Conservation (phyloP, 2,797 vertebrate genomes). For the Enteromius anoplus region DNA sequence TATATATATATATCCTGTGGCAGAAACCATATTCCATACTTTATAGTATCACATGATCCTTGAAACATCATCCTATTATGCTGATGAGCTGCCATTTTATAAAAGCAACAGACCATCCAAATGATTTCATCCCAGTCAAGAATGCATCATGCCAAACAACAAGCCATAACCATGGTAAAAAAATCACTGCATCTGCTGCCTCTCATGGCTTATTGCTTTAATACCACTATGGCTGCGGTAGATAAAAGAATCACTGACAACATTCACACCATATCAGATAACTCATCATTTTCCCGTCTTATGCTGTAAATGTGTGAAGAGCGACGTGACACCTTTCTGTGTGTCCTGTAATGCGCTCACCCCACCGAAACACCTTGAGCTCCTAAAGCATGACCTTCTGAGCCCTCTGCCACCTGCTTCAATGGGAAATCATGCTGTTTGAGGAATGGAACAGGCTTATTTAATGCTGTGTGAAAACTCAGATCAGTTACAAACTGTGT, state of each 20-base stretch:
- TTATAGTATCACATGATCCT: neutral
- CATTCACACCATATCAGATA: constrained; percentile 32
- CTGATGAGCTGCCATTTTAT: neutral
- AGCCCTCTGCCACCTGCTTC: constrained; percentile 41
- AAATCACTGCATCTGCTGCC: neutral
- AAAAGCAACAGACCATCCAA: neutral
- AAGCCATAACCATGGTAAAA: neutral
- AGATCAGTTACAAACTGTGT: neutral
- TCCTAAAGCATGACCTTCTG: constrained; percentile 56
- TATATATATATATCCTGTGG: too few relatives aligned
- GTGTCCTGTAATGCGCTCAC: neutral
- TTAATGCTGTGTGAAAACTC: constrained; percentile 9
- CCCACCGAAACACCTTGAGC: constrained; percentile 54
- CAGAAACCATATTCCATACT: neutral
- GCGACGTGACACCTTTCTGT: neutral
- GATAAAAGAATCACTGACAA: constrained; percentile 25
- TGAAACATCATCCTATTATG: neutral
- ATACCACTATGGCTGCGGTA: constrained; percentile 4
- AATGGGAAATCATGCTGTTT: constrained; percentile 48
- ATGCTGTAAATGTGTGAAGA: constrained; percentile 16
- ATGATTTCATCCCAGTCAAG: neutral
- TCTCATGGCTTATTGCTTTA: constrained; percentile 18
- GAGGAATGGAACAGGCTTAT: constrained; percentile 37
- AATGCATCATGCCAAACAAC: neutral
- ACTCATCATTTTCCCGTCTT: constrained; percentile 21